Evolutionary conservation across 1,140 invertebrate species (phyloP), one percentile per base, ranked within the genome.

Genomic region (Goniozus legneri): DNA sequence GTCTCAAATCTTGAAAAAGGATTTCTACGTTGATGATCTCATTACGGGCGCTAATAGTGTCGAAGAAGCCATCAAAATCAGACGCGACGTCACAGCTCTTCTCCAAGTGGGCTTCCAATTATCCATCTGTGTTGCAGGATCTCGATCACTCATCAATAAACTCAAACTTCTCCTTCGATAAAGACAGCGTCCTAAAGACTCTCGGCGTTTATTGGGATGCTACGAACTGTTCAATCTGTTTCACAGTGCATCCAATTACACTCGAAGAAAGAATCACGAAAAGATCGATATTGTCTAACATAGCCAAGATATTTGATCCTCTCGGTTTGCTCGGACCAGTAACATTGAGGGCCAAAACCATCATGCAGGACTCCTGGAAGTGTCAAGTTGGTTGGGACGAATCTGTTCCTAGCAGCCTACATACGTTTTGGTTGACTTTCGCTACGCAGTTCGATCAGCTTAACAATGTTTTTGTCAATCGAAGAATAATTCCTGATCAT

Each of bases 1-100:
- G 18, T 13, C 50, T 2, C 12, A 20, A n/a, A 33, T 47, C 12
- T 8, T 39, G n/a, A 19, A 39, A 18, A 8, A 19, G 18, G 56
- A 62, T 44, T 57, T 60, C 32, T 73, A 65, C 43, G 58, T 67
- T 3, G 65, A 72, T 32, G 65, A 71, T 44, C 19, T 64, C 2
- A 16, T 67, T 3, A 48, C 52, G 8, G 64, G 65, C 10, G 51
- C 54, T 12, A 31, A 41, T 14, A 38, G 31, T 7, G 27, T 37
- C 15, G 13, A 44, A 3, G 37, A 50, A 12, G 36, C 36, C 15
- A 34, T 50, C n/a, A 12, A 34, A 21, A 34, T 50, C 36, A 10
- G 45, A 40, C 41, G 57, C 12, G 15, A 60, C 18, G 51, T 46
- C 7, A 47, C 43, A 8, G n/a, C 18, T 10, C 31, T 69, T 24